Base-by-base conservation (phyloP, 2,797 vertebrate genomes). In the Apodemus agrarius region DNA sequence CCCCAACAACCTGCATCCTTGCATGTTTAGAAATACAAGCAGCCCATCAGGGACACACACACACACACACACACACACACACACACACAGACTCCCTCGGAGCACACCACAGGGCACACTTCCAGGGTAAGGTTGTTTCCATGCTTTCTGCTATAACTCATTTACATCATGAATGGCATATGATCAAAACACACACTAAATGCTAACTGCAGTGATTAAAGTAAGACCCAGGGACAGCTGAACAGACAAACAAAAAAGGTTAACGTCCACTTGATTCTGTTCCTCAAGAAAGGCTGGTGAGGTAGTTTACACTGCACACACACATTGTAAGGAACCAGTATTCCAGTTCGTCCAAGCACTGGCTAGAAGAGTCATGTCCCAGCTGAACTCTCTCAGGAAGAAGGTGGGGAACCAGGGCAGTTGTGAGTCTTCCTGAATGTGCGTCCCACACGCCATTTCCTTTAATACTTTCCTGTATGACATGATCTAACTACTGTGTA, bases 231-330 rank as follows among this genome's bases (percentile, higher is more conserved):
- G 57, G 67, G 65, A 97, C 54, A 69, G 82, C 96, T 94, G 72
- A 69, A 31, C 40, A 94, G 97, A 79, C 4, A 69, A 69, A 43
- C 24, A 46, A 46, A 96, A 98, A 96, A 91, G 82, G 22, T 34
- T 97, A 87, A 94, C 96, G 96, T 93, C 90, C 86, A 90, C 96
- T 95, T 57, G 82, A 31, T 87, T 96, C 67, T 78, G 72, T 93
- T 97, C 75, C 93, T 96, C 90, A 92, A 97, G 96, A 97, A 98
- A 98, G 84, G 96, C 93, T 93, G 97, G 91, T 98, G 98, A 99
- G 98, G 98, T 99, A 98, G 98, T 98, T 98, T 96, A 96, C 92
- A 95, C 79, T 96, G 78, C 90, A 94, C 80, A 49, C 54, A 54
- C 17, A 88, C 46, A 29, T 86, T 63, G 67, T 92, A 94, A 93